Base-by-base conservation (phyloP, 2,113 vertebrate species). In the Nerophis lumbriciformis region DNA sequence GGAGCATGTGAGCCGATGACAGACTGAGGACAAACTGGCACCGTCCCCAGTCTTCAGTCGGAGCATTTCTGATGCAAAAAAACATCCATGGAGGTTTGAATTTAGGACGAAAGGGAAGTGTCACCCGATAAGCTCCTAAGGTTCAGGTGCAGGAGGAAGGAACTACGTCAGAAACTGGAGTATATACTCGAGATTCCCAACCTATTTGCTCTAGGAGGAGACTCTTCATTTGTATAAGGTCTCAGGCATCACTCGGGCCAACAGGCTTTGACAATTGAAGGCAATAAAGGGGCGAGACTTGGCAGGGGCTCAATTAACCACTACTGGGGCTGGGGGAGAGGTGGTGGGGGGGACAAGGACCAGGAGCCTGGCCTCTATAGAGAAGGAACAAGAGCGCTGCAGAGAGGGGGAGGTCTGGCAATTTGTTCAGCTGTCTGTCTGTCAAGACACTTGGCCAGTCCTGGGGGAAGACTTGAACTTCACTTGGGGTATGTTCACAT, bases 171-270 rank as follows among this genome's bases (percentile, higher is more conserved):
- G 57, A 12, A 45, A 62, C 48, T 63, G 49, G 55, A 83, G 76
- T 87, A 87, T 85, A 74, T 73, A 8, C 79, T 73, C 70, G 63
- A 63, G 62, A 62, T 67, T 74, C 71, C 80, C 76, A 5, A 74
- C 64, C 78, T 83, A 79, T 85, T 87, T 85, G 76, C 79, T 76
- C 69, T 77, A 36, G 10, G 51, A 85, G 82, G 78, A 88, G 86
- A 75, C 77, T 86, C 82, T 84, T 75, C 81, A 86, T 89, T 90
- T 91, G 91, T 87, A 89, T 83, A 83, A 84, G 78, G 73, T 85
- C 84, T 85, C 72, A 70, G 76, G 81, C 82, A 79, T 84, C 82
- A 90, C 90, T 90, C 87, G 90, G 66, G 63, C 72, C 75, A 71
- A 67, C 61, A 66, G 81, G 73, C 81, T 83, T 85, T 87, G 87